Percentiles rank a stretch among this genome's conserved stretches.
Conservation (phyloP, 35 echinoderm and acorn worm genomes). For the Chiridota heheva region DNA sequence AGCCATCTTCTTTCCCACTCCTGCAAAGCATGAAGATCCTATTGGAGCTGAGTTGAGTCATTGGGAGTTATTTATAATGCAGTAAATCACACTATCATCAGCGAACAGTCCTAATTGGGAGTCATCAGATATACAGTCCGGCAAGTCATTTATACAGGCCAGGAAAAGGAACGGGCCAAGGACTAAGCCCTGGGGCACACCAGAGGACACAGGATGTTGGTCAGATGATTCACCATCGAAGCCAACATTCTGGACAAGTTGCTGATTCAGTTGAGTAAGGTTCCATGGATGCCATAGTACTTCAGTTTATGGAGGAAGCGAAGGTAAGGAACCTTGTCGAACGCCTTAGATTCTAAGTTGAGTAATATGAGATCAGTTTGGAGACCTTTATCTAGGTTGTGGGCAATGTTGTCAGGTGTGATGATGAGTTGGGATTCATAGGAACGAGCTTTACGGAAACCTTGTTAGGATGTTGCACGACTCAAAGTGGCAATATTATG, state of each 20-base stretch:
- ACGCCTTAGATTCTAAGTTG: too few relatives aligned
- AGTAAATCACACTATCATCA: too few relatives aligned
- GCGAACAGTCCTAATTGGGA: too few relatives aligned
- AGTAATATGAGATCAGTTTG: not conserved
- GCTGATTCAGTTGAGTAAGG: not conserved
- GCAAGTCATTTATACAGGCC: constrained; percentile 19
- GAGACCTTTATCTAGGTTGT: too few relatives aligned
- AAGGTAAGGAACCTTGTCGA: too few relatives aligned
- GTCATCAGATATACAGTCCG: constrained; percentile 29
- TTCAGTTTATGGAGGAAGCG: not conserved
- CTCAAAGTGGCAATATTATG: not conserved
- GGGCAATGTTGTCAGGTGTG: too few relatives aligned
- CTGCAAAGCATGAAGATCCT: constrained; percentile 40
- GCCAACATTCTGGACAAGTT: not conserved
- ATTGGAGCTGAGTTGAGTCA: too few relatives aligned
- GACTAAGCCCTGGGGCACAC: constrained; percentile 37
- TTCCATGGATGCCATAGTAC: not conserved
- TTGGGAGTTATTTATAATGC: too few relatives aligned
- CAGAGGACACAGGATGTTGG: constrained; percentile 35
- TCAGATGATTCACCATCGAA: constrained; percentile 9
- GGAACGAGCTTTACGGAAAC: not conserved
- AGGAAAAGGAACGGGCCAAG: constrained; percentile 40
- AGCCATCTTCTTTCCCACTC: constrained; percentile 45
- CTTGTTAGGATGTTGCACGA: not conserved
- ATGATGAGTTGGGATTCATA: too few relatives aligned